Evolutionary conservation across 2,113 vertebrate species (phyloP).

Genomic region (Apteryx owenii): DNA sequence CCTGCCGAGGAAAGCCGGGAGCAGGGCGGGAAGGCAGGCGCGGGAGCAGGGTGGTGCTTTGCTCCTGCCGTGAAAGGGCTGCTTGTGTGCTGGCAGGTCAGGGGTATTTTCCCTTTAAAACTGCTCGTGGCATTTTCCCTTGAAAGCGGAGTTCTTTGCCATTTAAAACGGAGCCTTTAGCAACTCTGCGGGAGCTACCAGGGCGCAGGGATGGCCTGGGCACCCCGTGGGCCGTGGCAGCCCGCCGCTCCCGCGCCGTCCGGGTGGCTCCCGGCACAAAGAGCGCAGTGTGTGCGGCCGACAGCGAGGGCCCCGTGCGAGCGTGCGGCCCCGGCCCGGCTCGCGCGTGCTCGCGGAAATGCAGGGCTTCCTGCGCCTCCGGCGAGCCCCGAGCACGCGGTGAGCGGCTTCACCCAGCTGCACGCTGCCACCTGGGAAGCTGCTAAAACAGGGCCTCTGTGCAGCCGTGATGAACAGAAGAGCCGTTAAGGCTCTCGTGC

Average conservation of each 20-base stretch:
- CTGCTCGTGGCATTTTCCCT: too few species aligned
- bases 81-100: not conserved
- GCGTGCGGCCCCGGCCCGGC: too few species aligned
- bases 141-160: not conserved
- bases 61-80: not conserved
- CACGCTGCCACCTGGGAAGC: not conserved
- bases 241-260: not conserved
- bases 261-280: too few species aligned
- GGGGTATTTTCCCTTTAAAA: not conserved
- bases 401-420: rapidly evolving
- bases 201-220: not conserved
- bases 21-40: too few species aligned
- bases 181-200: too few species aligned
- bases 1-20: too few species aligned
- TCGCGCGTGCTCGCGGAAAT: not conserved
- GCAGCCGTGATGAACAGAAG: not conserved
- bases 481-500: not conserved
- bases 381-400: not conserved
- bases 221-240: too few species aligned
- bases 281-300: too few species aligned
- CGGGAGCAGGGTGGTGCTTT: too few species aligned
- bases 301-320: too few species aligned
- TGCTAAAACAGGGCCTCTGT: not conserved
- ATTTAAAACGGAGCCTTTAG: not conserved
- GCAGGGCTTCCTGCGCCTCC: not conserved